Evolutionary conservation across 2,888 invertebrate species (phyloP).

Genomic region (Mesopsocus fuscifrons): DNA sequence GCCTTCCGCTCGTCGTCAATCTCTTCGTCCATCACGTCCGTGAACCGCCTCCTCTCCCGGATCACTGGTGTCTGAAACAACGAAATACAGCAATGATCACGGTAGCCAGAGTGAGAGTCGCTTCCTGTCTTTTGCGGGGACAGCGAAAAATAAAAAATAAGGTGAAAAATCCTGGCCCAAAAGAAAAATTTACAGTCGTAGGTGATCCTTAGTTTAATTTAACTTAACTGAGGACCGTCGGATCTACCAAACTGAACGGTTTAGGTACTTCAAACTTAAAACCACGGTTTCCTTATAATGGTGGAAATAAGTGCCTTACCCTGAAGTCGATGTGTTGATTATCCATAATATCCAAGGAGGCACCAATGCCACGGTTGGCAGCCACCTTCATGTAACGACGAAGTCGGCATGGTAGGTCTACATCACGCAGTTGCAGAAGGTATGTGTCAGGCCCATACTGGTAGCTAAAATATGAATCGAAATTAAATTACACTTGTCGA

Average conservation of each 20-base stretch:
- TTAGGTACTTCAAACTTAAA: no score
- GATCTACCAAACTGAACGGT: no score
- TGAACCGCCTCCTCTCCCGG: constrained; percentile 75
- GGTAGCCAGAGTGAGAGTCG: not conserved
- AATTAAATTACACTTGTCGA: no score
- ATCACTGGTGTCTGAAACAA: constrained; percentile 59
- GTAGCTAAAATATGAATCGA: constrained; percentile 44
- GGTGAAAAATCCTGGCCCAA: no score
- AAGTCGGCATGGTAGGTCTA: constrained; percentile 82
- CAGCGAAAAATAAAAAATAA: constrained; percentile 5
- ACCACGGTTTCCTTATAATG: no score
- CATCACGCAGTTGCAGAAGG: constrained; percentile 79
- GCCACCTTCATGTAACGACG: constrained; percentile 92
- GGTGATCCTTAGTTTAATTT: no score
- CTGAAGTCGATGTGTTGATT: constrained; percentile 41
- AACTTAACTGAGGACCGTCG: no score
- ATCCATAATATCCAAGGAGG: constrained; percentile 20
- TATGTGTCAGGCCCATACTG: constrained; percentile 96
- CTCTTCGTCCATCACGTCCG: constrained; percentile 90
- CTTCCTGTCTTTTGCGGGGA: no score
- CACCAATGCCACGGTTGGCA: constrained; percentile 51
- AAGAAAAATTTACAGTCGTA: no score
- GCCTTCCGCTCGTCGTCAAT: constrained; percentile 77
- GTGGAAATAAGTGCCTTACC: constrained; percentile 29
- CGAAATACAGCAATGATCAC: not conserved